Percentiles rank a stretch among this genome's conserved stretches.
phyloP scores from a whole-genome alignment of 1,140 invertebrate species.

The Augochlora pura region DNA sequence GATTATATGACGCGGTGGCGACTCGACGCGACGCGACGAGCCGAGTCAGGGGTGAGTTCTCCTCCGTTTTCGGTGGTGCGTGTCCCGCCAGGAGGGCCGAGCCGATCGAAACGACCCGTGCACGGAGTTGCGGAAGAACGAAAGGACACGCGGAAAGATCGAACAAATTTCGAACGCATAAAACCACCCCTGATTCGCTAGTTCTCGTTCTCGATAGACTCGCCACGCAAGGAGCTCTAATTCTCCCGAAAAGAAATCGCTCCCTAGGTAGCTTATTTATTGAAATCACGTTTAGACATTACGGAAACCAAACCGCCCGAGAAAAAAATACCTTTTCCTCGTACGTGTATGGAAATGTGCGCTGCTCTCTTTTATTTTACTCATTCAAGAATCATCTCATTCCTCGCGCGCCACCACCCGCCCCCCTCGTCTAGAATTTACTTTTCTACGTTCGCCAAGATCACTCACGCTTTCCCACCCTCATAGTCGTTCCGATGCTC shows the following conservation, averaged over 20 bases:
- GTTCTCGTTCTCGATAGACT: slow-evolving; percentile 45
- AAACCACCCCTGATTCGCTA: slow-evolving; percentile 29
- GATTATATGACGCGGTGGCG: slow-evolving; percentile 70
- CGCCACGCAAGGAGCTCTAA: slow-evolving; percentile 63
- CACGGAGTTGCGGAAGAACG: too few species aligned
- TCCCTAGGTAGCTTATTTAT: slow-evolving; percentile 78
- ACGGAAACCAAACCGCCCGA: slow-evolving; percentile 65
- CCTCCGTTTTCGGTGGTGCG: slow-evolving; percentile 1
- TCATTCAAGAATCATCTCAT: slow-evolving; percentile 8
- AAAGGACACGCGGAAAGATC: too few species aligned
- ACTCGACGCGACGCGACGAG: slow-evolving; percentile 59
- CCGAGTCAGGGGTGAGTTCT: slow-evolving; percentile 22
- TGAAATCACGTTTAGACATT: slow-evolving; percentile 74
- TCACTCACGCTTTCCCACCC: neutral
- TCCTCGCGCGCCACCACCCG: neutral
- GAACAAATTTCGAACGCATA: neutral
- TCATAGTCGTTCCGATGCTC: neutral
- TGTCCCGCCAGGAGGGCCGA: neutral
- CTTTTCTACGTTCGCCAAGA: too few species aligned
- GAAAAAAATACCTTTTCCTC: slow-evolving; percentile 54
- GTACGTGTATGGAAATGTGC: slow-evolving; percentile 56
- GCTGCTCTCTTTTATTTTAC: slow-evolving; percentile 59
- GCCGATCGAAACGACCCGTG: too few species aligned
- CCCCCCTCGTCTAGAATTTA: too few species aligned
- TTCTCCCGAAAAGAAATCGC: slow-evolving; percentile 61